Percentiles rank a stretch among this genome's conserved stretches.
phyloP scores from a whole-genome alignment of 2,888 invertebrate genomes.

The Eupithecia insigniata region DNA sequence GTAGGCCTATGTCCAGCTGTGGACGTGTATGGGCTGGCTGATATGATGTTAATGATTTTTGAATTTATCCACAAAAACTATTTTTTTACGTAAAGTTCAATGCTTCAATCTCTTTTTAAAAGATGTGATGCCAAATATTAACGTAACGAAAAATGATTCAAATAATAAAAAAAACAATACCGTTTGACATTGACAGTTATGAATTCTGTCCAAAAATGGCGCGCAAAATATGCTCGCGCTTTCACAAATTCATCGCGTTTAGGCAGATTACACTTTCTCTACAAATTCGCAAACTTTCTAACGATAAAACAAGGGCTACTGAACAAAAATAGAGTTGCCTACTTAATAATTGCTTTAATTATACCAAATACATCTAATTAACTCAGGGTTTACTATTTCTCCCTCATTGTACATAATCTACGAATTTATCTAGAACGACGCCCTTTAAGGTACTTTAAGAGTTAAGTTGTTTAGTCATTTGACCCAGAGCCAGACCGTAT shows the following conservation, averaged over 20 bases:
- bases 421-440: not conserved
- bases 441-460: not conserved
- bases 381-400: not conserved
- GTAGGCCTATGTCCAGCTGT: no score
- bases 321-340: not conserved
- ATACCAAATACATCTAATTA: not conserved
- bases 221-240: slow-evolving; percentile 25
- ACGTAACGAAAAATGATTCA: not conserved
- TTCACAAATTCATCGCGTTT: slow-evolving; percentile 33
- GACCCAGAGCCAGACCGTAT: slow-evolving; percentile 18
- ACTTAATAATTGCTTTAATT: not conserved
- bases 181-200: slow-evolving; percentile 26
- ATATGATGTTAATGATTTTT: no score
- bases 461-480: slow-evolving; percentile 14
- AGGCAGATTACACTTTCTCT: slow-evolving; percentile 34
- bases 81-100: not conserved
- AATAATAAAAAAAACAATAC: not conserved
- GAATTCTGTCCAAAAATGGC: slow-evolving; percentile 22
- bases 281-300: slow-evolving; percentile 36
- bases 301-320: slow-evolving; percentile 11
- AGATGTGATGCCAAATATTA: not conserved
- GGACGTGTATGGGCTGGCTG: no score
- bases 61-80: not conserved
- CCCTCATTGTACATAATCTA: not conserved
- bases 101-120: not conserved